Evolutionary conservation across 2,888 invertebrate species (phyloP), one percentile per base, ranked within the genome.

Genomic region (Bimastos eiseni): DNA sequence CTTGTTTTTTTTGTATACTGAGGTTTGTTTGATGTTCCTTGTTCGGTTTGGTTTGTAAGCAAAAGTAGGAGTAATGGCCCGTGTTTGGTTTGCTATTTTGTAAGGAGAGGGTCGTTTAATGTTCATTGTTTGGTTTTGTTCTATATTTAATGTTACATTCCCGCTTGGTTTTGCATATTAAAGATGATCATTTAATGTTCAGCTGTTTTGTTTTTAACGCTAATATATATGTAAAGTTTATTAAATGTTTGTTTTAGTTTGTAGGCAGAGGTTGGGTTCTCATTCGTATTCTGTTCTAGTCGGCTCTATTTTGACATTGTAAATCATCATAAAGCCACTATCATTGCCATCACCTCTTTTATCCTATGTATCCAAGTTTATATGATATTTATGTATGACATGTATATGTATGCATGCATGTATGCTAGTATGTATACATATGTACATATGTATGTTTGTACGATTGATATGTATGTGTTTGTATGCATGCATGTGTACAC

Each of bases 21-120:
- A 44, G 44, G 15, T 44, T 44, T 13, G 19, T 15, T 44, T 44
- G 15, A 19, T 15, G 19, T 44, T 44, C 15, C 44, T 15, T 44
- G n/a, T n/a, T n/a, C n/a, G n/a, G n/a, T n/a, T n/a, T n/a, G n/a
- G n/a, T n/a, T n/a, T n/a, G n/a, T n/a, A n/a, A n/a, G n/a, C n/a
- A n/a, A n/a, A n/a, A n/a, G n/a, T n/a, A n/a, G n/a, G n/a, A n/a
- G n/a, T n/a, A n/a, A n/a, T n/a, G n/a, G n/a, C n/a, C n/a, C n/a
- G n/a, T 19, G 38, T 38, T 38, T 8, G 99, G 96, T 99, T 99
- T 96, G 99, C 99, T 91, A 98, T 98, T 93, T 99, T 99, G 83
- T 99, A 99, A 95, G 99, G 98, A 91, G 99, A 98, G 94, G 15
- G 93, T 91, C n/a, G n/a, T 44, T 44, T 44, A 44, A 44, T 15